Evolutionary conservation across 2,888 invertebrate genomes (phyloP), one percentile per base, ranked within the genome.

Genomic region (Fragum whitleyi): DNA sequence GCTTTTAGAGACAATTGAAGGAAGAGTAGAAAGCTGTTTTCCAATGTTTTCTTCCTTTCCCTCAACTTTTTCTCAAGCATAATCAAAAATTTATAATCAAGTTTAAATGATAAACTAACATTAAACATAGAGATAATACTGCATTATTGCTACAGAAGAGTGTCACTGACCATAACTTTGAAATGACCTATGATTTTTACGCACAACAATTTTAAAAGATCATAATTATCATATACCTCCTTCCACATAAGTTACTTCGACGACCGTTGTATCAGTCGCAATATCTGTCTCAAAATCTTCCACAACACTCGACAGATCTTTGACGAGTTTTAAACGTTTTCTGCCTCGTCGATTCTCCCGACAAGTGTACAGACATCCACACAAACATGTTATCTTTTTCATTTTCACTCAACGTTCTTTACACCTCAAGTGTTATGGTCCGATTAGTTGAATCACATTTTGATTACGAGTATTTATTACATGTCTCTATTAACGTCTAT

Each of bases 281-380:
- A 71, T 61, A 32, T 83, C 83, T 1, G 83, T 80, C n/a, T 83
- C 83, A n/a, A 32, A 28, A 53, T 83, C 83, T 29, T 83, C 83
- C 19, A 55, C 26, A 21, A 80, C 65, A 69, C 73, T 72, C 7
- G 77, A 77, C 14, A 75, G 19, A 61, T 83, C 75, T 21, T 72
- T 62, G 14, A 83, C 70, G 42, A 83, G 65, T 61, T 73, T 70
- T 61, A 77, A 78, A 21, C 83, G 42, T 51, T 83, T 83, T 47
- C 69, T 77, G 53, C 72, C 73, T 23, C 53, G 42, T 57, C 72
- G 29, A 32, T 73, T 67, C 16, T 77, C 73, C 62, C 77, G 70
- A 75, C 80, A 77, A 14, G 68, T 72, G 28, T 69, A 51, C 29
- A 83, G 65, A 70, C 83, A 83, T 23, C 75, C 75, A 42, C 77